Conservation (phyloP, 2,888 invertebrate species). For the Cynaeus angustus region DNA sequence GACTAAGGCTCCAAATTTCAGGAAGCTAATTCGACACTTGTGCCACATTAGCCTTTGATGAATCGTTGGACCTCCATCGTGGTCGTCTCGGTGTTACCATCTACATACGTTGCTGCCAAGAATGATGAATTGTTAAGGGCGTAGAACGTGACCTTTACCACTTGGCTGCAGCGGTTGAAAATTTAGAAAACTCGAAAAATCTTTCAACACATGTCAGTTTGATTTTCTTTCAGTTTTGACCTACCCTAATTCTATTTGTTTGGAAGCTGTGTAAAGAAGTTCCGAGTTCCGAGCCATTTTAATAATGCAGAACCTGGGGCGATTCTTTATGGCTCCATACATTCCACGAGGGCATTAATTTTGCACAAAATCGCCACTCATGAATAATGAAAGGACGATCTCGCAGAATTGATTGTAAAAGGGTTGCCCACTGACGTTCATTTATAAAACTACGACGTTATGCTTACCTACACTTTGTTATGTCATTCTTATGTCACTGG, state of each 20-base stretch:
- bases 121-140: conserved; percentile 41
- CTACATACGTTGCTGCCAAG: conserved; percentile 32
- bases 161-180: conserved; percentile 11
- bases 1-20: conserved; percentile 31
- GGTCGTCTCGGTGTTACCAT: conserved; percentile 28
- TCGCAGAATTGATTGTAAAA: conserved; percentile 22
- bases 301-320: conserved; percentile 25
- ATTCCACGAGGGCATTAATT: conserved; percentile 27
- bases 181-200: neutral
- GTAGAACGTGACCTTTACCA: conserved; percentile 29
- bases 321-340: conserved; percentile 30
- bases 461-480: conserved; percentile 38
- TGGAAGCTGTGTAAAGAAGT: neutral
- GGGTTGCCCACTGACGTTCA: neutral
- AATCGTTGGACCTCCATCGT: conserved; percentile 34
- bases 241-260: conserved; percentile 24
- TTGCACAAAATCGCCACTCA: conserved; percentile 29
- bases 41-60: conserved; percentile 42
- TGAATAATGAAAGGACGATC: neutral
- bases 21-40: conserved; percentile 38
- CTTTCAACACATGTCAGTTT: conserved; percentile 7
- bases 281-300: conserved; percentile 14
- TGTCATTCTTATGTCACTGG: conserved; percentile 33
- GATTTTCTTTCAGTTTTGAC: conserved; percentile 19
- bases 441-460: neutral